Base-by-base conservation (phyloP, 1,140 invertebrate genomes). In the Drosophila ambigua region DNA sequence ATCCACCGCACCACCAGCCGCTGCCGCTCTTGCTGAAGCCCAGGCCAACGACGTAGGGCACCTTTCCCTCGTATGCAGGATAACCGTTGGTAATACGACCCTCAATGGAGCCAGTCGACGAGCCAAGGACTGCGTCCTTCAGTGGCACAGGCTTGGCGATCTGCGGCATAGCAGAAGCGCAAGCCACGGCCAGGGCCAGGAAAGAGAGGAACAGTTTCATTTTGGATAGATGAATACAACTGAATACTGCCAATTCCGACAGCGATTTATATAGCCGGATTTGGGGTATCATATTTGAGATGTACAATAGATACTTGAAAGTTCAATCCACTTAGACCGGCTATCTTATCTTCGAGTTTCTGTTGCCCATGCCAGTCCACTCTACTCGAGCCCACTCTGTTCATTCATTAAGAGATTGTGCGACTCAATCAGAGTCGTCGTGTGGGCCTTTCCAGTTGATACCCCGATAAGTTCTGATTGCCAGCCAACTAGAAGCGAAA, bases 1-100 rank as follows among this genome's bases (percentile, higher is more conserved):
- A 93, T 16, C 94, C 95, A 9, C 94, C 92, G 93, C 69, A 90
- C 94, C 59, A 93, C 93, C 43, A 92, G 62, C 58, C 94, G 87
- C 84, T 79, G 92, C 46, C 72, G 93, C 93, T 92, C 93, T 54
- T 41, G 63, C 28, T 50, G 51, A 23, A 80, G 73, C 41, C 65
- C 51, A 61, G 69, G 35, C 54, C 65, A 7, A 91, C 92, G 67
- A 93, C 92, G 62, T 92, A 93, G 6, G 93, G 93, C 45, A 92
- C 92, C 81, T 93, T 92, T 0, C 92, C 92, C 3, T 83, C 71
- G 9, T 13, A n/a, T 4, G 78, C 78, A 31, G 55, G 31, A 7
- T 71, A 55, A 2, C 75, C 78, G 41, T 77, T 77, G 23, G 73
- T 77, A 35, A 79, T 77, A 51, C 72, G 72, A 16, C 74, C 77